phyloP scores from a whole-genome alignment of 2,888 invertebrate genomes.

The Blastobasis lacticolella region DNA sequence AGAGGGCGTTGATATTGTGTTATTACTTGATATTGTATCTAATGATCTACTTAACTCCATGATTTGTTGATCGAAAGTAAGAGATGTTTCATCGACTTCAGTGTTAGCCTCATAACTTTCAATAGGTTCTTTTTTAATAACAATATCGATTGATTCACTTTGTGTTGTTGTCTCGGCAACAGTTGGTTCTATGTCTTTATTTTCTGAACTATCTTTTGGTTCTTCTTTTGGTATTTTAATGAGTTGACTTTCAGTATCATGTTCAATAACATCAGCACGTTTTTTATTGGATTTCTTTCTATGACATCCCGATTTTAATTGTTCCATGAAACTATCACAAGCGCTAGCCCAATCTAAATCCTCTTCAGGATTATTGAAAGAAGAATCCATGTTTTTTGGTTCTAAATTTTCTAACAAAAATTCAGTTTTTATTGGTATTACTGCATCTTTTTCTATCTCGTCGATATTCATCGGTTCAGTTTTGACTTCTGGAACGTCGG shows the following conservation, averaged over 20 bases:
- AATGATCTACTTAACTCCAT: too few species aligned
- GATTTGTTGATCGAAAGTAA: too few species aligned
- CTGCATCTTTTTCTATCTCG: constrained; percentile 75
- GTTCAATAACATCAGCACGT: constrained; percentile 45
- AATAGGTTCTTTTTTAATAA: too few species aligned
- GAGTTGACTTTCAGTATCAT: constrained; percentile 30
- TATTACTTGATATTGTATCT: too few species aligned
- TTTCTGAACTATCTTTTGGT: background rate
- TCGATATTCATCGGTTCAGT: constrained; percentile 80
- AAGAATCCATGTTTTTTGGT: constrained; percentile 18
- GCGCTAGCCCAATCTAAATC: constrained; percentile 78
- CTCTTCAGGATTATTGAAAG: constrained; percentile 26
- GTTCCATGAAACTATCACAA: constrained; percentile 86
- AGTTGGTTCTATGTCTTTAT: too few species aligned
- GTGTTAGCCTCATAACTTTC: too few species aligned
- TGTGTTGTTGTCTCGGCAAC: too few species aligned
- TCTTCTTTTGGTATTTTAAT: background rate
- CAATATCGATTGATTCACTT: too few species aligned
- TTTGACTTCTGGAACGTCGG: constrained; percentile 74
- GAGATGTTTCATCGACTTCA: too few species aligned
- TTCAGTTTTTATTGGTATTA: constrained; percentile 57
- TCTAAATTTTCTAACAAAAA: constrained; percentile 33
- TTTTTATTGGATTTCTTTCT: constrained; percentile 74
- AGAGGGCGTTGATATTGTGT: too few species aligned
- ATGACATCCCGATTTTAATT: constrained; percentile 75